Evolutionary conservation across 2,113 vertebrate genomes (phyloP), one percentile per base, ranked within the genome.

Genomic region (Mola mola): DNA sequence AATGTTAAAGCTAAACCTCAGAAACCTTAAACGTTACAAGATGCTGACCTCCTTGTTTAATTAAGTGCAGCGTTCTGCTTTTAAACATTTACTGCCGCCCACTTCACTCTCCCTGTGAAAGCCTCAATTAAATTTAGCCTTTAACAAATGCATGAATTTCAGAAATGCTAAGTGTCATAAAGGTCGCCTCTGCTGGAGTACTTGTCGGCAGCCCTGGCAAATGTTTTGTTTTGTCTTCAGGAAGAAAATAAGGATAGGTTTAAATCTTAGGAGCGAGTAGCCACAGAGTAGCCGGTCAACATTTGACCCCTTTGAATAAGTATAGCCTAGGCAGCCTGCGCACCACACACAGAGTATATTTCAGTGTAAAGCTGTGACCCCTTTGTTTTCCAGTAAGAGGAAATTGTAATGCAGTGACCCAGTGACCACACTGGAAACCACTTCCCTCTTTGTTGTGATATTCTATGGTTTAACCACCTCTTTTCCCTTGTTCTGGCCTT

Each of bases 361-460:
- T 76, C 55, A 72, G 74, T 48, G 74, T 76, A 59, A 84, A 84
- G 78, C 69, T 79, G 78, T 84, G 80, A 84, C 78, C 81, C 75
- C 74, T 81, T 83, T 86, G 79, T 85, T 89, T 89, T 90, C 83
- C 81, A 81, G 78, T 78, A 62, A 83, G 68, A 82, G 84, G 77
- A 88, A 84, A 86, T 83, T 78, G 71, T 87, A 87, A 68, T 83
- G 81, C 68, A 79, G 58, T 83, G 81, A 87, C 82, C 83, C 81
- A 81, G 59, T 84, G 77, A 84, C 83, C 86, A 81, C 86, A 85
- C 37, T 79, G 52, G 48, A 89, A 89, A 85, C 84, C 85, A 81
- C 87, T 89, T 91, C 78, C 83, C 66, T 52, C 34, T 80, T 83
- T 89, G 87, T 86, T 88, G 73, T 82, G 87, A 78, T 84, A 84